These are phyloP conservation scores for Trachelus troglodyta DNA, from an alignment of 2,888 invertebrate genomes.

Conservation along the genomic window DNA sequence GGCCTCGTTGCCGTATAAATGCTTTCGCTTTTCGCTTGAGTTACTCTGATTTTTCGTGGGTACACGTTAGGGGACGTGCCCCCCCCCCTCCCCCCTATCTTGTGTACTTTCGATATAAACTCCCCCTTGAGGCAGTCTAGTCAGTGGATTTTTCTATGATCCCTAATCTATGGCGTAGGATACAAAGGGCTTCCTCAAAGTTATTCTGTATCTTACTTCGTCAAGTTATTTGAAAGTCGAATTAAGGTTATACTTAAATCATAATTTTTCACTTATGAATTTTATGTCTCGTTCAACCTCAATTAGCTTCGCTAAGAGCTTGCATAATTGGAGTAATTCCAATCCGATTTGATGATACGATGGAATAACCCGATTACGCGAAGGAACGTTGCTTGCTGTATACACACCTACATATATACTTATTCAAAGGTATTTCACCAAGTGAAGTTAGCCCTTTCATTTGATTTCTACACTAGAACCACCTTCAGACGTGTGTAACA, in stretches of 20 bases:
- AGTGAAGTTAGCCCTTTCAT: not conserved
- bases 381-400: not conserved
- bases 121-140: not conserved
- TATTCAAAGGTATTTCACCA: not conserved
- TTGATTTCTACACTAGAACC: not conserved
- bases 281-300: not conserved
- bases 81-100: not conserved
- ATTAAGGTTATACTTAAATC: not conserved
- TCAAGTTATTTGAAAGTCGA: not conserved
- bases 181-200: not conserved
- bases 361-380: not conserved
- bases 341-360: not conserved
- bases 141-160: not conserved
- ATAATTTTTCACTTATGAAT: not conserved
- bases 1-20: constrained; percentile 41
- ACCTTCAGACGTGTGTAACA: not conserved
- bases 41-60: constrained; percentile 47
- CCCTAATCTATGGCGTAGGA: not conserved
- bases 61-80: not conserved
- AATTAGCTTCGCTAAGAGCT: not conserved
- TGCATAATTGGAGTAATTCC: not conserved
- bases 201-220: not conserved
- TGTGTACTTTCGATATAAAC: not conserved
- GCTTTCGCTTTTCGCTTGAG: constrained; percentile 54
- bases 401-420: not conserved